Conservation (phyloP, 2,888 invertebrate genomes). For the Monochamus alternatus region DNA sequence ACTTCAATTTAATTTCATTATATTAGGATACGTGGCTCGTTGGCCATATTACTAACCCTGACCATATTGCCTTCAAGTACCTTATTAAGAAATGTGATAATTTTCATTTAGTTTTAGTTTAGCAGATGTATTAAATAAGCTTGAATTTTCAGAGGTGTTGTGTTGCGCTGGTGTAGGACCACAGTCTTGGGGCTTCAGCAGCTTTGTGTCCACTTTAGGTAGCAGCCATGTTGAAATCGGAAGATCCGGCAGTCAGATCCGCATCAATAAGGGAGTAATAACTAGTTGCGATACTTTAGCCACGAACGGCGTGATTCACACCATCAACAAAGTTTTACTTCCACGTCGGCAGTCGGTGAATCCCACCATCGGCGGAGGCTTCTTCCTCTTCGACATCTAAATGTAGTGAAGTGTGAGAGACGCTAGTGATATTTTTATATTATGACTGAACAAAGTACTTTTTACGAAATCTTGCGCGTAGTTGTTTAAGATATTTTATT, state of each 20-base stretch:
- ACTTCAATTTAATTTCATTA: too few relatives aligned
- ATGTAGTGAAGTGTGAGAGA: slow-evolving; percentile 29
- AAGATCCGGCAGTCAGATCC: slow-evolving; percentile 64
- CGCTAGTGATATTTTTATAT: slow-evolving; percentile 40
- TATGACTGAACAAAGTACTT: slow-evolving; percentile 37
- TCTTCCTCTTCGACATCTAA: slow-evolving; percentile 68
- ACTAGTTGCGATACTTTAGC: slow-evolving; percentile 73
- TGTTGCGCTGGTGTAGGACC: slow-evolving; percentile 69
- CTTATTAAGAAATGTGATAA: too few relatives aligned
- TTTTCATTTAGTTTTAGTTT: too few relatives aligned
- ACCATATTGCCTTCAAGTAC: too few relatives aligned
- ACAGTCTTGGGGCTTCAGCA: slow-evolving; percentile 68
- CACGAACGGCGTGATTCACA: slow-evolving; percentile 75
- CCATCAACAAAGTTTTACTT: slow-evolving; percentile 73
- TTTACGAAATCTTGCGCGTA: slow-evolving; percentile 11
- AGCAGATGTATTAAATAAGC: too few relatives aligned
- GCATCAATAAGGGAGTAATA: slow-evolving; percentile 66
- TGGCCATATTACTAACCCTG: too few relatives aligned
- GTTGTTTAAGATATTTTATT: slow-evolving; percentile 17
- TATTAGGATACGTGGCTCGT: too few relatives aligned
- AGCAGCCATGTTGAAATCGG: slow-evolving; percentile 65
- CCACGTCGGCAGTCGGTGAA: slow-evolving; percentile 64
- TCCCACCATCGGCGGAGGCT: slow-evolving; percentile 62
- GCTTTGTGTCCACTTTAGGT: slow-evolving; percentile 64
- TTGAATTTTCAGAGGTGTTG: slow-evolving; percentile 66